Base-by-base conservation (phyloP, 2,113 vertebrate genomes). In the Oceanites oceanicus region DNA sequence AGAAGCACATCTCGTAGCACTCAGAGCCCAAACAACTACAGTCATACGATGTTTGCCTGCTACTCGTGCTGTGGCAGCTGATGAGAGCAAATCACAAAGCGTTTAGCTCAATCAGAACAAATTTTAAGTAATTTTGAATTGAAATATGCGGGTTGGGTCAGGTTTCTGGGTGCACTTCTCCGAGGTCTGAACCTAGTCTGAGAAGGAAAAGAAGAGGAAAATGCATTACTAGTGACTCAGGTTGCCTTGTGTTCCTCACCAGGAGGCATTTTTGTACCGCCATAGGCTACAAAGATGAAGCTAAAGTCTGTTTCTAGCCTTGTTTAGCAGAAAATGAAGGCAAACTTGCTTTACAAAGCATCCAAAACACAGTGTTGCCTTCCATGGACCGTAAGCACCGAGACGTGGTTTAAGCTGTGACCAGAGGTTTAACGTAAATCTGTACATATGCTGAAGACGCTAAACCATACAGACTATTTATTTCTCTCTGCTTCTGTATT, bases 1-100 rank as follows among this genome's bases (percentile, higher is more conserved):
- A 30, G 11, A 44, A 47, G 30, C 16, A 29, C 47, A 44, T 63
- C 30, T 56, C 3, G 0, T 34, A 29, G 59, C 0, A 0, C 38
- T 84, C 18, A 4, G 25, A 79, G 40, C 34, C 72, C 34, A 72
- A 90, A 62, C 45, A n/a, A 5, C 47, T 36, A 2, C 68, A 36
- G 16, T 63, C 36, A 9, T 3, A 14, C 1, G 2, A 32, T 7
- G 2, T 72, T 52, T 65, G 20, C 47, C 61, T 93, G 18, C 34
- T 53, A 3, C 38, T 50, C 2, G 1, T 50, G 65, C 62, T 67
- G 62, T 40, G 53, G 78, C 71, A 83, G 66, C 88, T 75, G 49
- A 79, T 13, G 1, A 73, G 44, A 79, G 76, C 26, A 96, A 77
- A 68, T 90, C 61, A 49, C 58, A 25, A 29, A 71, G 75, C 8